Evolutionary conservation across 2,888 invertebrate genomes (phyloP).

Genomic region (Eremobia ochroleuca): DNA sequence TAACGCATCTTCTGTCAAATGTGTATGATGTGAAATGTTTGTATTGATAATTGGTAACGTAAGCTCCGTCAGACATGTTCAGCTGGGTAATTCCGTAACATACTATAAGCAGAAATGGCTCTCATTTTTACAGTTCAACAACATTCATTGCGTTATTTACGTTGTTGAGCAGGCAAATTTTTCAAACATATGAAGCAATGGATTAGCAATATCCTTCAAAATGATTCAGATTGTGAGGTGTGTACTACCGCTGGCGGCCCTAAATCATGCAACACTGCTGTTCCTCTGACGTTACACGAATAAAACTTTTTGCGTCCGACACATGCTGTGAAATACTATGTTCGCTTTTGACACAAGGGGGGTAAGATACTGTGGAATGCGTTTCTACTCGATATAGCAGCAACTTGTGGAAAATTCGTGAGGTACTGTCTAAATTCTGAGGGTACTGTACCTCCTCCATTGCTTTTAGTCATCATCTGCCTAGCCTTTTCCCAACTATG

Average conservation of each 20-base stretch:
- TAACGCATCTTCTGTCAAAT: not conserved
- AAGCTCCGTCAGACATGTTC: too few species aligned
- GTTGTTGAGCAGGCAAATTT: too few species aligned
- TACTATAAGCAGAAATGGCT: too few species aligned
- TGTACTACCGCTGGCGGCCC: too few species aligned
- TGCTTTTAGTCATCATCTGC: too few species aligned
- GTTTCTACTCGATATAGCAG: not conserved
- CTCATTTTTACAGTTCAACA: too few species aligned
- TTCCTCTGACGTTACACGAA: not conserved
- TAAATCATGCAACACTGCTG: not conserved
- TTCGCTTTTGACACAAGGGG: slow-evolving; percentile 29
- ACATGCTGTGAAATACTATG: slow-evolving; percentile 7
- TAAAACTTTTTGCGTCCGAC: not conserved
- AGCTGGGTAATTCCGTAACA: too few species aligned
- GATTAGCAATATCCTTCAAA: too few species aligned
- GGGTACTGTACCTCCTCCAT: not conserved
- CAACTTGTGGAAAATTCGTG: not conserved
- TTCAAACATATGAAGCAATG: too few species aligned
- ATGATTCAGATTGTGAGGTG: too few species aligned
- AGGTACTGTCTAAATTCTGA: not conserved
- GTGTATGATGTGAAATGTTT: not conserved
- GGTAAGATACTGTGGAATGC: slow-evolving; percentile 8
- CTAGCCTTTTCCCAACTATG: too few species aligned
- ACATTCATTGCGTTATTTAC: too few species aligned
- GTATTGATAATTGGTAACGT: not conserved